Conservation (phyloP, 2,888 invertebrate species). For the Microplitis deprimator region DNA sequence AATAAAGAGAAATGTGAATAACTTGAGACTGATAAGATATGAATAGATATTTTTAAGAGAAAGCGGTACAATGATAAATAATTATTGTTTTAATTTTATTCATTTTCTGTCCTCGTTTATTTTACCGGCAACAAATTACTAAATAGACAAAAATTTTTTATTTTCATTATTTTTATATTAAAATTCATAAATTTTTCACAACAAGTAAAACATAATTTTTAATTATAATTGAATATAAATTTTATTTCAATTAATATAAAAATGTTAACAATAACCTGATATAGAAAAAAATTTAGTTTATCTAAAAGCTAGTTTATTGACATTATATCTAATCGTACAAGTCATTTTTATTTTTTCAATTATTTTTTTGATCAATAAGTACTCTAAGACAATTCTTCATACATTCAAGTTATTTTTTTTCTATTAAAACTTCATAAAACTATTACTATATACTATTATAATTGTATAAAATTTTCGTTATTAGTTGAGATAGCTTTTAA, state of each 20-base stretch:
- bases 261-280: background rate
- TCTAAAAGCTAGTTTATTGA: background rate
- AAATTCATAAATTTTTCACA: background rate
- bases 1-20: background rate
- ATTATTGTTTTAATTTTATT: conserved; percentile 5
- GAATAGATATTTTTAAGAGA: background rate
- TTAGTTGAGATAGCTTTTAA: too few relatives aligned
- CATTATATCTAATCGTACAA: background rate
- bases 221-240: too few relatives aligned
- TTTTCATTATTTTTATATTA: background rate
- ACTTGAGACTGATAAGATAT: background rate
- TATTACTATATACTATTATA: too few relatives aligned
- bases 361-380: background rate
- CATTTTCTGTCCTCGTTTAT: background rate
- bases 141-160: background rate
- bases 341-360: background rate
- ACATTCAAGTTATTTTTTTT: too few relatives aligned
- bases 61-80: background rate
- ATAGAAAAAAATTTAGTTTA: background rate
- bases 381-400: background rate
- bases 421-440: too few relatives aligned
- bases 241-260: background rate
- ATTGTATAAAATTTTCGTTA: too few relatives aligned
- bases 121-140: background rate
- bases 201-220: too few relatives aligned